A percentile compares a stretch with the other conserved stretches of the same genome.
Conservation (phyloP, 2,888 invertebrate genomes). For the Bedellia somnulentella region DNA sequence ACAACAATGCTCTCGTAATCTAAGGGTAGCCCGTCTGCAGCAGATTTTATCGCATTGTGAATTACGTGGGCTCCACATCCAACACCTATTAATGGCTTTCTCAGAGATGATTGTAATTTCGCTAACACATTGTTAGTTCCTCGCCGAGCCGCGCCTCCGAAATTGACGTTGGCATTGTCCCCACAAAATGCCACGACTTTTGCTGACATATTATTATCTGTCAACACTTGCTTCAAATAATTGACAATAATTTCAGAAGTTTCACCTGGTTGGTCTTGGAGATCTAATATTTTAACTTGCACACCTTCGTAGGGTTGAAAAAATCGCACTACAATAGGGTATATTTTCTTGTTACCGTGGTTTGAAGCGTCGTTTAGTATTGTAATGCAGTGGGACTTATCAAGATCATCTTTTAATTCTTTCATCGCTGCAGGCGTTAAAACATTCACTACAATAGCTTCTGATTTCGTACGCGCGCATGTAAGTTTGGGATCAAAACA, state of each 20-base stretch:
- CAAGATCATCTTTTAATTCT: constrained; percentile 15
- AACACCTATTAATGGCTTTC: constrained; percentile 12
- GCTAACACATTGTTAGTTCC: constrained; percentile 12
- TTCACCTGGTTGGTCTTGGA: too few species aligned
- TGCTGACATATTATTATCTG: too few species aligned
- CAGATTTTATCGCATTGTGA: constrained; percentile 15
- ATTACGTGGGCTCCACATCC: constrained; percentile 15
- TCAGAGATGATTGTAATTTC: constrained; percentile 11
- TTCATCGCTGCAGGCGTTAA: too few species aligned
- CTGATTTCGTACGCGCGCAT: too few species aligned
- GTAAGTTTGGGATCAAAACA: constrained; percentile 17
- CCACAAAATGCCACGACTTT: too few species aligned
- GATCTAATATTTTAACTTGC: constrained; percentile 15
- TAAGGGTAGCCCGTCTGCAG: constrained; percentile 13
- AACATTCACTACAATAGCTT: constrained; percentile 18
- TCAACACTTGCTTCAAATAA: too few species aligned
- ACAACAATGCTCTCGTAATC: constrained; percentile 14
- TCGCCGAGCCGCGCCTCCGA: constrained; percentile 12
- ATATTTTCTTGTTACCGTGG: constrained; percentile 18
- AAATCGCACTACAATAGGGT: constrained; percentile 14
- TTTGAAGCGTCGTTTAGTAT: constrained; percentile 19
- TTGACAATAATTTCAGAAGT: neutral
- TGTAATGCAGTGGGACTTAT: constrained; percentile 13
- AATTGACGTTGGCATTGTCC: constrained; percentile 12
- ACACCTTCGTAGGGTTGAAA: constrained; percentile 14